Evolutionary conservation across 2,888 invertebrate genomes (phyloP).

Genomic region (Cosmopolites sordidus): DNA sequence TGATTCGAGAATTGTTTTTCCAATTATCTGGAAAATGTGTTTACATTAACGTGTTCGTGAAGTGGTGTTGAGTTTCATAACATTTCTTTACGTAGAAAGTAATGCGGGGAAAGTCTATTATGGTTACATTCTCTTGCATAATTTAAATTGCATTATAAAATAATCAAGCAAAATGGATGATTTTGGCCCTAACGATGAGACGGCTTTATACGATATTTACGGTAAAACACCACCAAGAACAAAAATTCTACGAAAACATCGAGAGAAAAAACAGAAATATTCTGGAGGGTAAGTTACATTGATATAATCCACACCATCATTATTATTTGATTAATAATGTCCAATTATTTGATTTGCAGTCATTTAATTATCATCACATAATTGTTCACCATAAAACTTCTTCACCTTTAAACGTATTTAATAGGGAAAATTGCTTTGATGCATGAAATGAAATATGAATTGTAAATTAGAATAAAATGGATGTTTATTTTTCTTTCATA

Average conservation of each 20-base stretch:
- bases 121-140: not conserved
- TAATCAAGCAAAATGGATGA: slow-evolving; percentile 21
- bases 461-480: too few species aligned
- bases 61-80: slow-evolving; percentile 13
- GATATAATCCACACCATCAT: too few species aligned
- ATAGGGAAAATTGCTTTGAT: too few species aligned
- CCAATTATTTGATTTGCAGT: too few species aligned
- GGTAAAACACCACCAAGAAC: slow-evolving; percentile 77
- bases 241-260: slow-evolving; percentile 55
- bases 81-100: not conserved
- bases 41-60: slow-evolving; percentile 7
- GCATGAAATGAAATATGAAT: too few species aligned
- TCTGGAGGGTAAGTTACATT: slow-evolving; percentile 29
- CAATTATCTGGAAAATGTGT: slow-evolving; percentile 6
- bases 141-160: not conserved
- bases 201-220: slow-evolving; percentile 58
- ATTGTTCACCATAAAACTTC: too few species aligned
- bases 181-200: slow-evolving; percentile 34
- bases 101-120: not conserved
- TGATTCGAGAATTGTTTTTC: slow-evolving; percentile 5
- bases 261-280: slow-evolving; percentile 51
- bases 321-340: too few species aligned
- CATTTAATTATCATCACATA: too few species aligned
- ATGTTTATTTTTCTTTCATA: too few species aligned
- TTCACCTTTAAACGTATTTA: too few species aligned